Percentiles rank a stretch among this genome's conserved stretches.
These are phyloP conservation scores for Himalopsyche japonica DNA, from an alignment of 2,888 invertebrate genomes.

Conservation along the genomic window DNA sequence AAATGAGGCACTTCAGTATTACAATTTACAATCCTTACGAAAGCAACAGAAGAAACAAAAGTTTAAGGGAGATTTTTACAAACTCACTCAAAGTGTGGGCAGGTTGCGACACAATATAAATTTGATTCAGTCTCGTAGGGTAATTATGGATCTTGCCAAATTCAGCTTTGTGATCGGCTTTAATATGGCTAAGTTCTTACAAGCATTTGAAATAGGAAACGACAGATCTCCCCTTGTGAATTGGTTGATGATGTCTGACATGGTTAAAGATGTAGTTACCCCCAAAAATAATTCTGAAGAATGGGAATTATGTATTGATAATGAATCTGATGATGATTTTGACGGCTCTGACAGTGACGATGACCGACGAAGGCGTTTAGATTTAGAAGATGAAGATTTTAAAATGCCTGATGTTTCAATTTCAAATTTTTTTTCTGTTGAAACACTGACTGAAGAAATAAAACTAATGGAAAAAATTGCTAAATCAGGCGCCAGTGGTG, in stretches of 20 bases:
- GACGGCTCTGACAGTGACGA: not conserved
- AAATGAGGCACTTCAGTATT: slow-evolving; percentile 58
- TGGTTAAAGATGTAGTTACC: not conserved
- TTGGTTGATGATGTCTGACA: slow-evolving; percentile 11
- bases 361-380: not conserved
- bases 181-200: slow-evolving; percentile 26
- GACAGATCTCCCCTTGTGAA: not conserved
- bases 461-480: not conserved
- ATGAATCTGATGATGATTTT: not conserved
- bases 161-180: not conserved
- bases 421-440: not conserved
- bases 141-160: not conserved
- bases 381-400: not conserved
- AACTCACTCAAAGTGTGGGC: not conserved
- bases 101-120: not conserved
- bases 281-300: too few relatives aligned
- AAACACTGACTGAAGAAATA: not conserved
- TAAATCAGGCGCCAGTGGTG: not conserved
- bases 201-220: not conserved
- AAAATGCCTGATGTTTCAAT: not conserved
- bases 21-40: slow-evolving; percentile 53
- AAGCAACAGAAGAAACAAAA: not conserved
- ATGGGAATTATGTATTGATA: not conserved
- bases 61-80: not conserved
- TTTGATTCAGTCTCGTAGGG: not conserved